Conservation (phyloP, 1,140 invertebrate genomes). For the Akabosia matsudoensis region DNA sequence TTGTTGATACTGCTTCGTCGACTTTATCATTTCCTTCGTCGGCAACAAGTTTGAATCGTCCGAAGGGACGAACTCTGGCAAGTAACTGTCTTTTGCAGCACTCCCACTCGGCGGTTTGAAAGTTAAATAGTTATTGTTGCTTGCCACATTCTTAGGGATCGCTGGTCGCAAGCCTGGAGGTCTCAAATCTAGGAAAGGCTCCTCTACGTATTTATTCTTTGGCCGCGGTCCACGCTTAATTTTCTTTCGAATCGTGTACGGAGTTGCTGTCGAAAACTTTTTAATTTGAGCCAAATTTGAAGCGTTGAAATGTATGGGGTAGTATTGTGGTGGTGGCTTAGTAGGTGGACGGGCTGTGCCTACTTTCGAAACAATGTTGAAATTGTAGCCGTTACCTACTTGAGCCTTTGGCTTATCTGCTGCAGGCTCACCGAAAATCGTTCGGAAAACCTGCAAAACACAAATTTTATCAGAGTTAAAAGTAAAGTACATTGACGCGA, state of each 20-base stretch:
- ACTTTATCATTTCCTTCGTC: not conserved
- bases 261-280: not conserved
- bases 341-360: constrained; percentile 16
- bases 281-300: not conserved
- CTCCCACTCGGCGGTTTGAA: constrained; percentile 6
- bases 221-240: constrained; percentile 34
- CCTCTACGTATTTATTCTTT: constrained; percentile 11
- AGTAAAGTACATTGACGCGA: not conserved
- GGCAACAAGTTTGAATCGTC: constrained; percentile 1
- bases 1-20: not conserved
- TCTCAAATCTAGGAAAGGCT: not conserved
- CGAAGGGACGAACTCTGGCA: constrained; percentile 1
- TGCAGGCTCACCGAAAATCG: constrained; percentile 5
- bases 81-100: not conserved
- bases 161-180: constrained; percentile 34
- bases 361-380: constrained; percentile 36
- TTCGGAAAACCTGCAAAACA: constrained; percentile 17
- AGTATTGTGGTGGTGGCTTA: not conserved
- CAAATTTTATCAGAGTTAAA: not conserved
- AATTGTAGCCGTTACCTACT: constrained; percentile 28
- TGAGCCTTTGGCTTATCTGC: not conserved
- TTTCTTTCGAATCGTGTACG: constrained; percentile 35
- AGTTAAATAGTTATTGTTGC: constrained; percentile 32
- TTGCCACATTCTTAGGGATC: constrained; percentile 22
- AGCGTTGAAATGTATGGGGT: constrained; percentile 10